Evolutionary conservation across 2,797 vertebrate genomes (phyloP).

Genomic region (Accipiter fasciatus): DNA sequence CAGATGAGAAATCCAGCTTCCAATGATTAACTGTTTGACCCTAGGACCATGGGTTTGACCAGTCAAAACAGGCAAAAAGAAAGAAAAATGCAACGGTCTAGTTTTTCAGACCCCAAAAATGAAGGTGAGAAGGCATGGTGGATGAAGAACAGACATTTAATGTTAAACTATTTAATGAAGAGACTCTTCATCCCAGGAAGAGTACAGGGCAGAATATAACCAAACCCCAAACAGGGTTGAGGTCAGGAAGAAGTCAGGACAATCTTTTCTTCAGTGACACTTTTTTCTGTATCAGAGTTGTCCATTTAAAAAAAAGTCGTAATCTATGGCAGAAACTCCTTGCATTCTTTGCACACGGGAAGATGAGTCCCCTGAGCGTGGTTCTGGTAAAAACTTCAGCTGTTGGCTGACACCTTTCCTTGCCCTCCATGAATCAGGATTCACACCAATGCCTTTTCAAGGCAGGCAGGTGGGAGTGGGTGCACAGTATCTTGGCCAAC

Average conservation of each 20-base stretch:
- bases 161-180: background rate
- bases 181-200: background rate
- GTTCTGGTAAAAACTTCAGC: background rate
- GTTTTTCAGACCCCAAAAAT: background rate
- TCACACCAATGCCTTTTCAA: background rate
- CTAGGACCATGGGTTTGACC: background rate
- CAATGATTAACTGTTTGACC: background rate
- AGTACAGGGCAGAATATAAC: background rate
- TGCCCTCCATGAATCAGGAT: background rate
- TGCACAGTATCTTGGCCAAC: background rate
- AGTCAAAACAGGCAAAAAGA: background rate
- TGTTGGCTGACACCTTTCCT: background rate
- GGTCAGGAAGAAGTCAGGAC: background rate
- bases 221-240: background rate
- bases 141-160: background rate
- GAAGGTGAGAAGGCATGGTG: background rate
- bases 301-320: background rate
- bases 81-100: background rate
- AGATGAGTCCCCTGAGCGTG: background rate
- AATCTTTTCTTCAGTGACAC: background rate
- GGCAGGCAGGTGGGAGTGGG: background rate
- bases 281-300: background rate
- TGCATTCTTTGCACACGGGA: background rate
- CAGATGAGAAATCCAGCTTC: background rate
- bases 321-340: background rate